These are phyloP conservation scores for Drosophila anomalata DNA, from an alignment of 2,888 invertebrate species.

Conservation along the genomic window DNA sequence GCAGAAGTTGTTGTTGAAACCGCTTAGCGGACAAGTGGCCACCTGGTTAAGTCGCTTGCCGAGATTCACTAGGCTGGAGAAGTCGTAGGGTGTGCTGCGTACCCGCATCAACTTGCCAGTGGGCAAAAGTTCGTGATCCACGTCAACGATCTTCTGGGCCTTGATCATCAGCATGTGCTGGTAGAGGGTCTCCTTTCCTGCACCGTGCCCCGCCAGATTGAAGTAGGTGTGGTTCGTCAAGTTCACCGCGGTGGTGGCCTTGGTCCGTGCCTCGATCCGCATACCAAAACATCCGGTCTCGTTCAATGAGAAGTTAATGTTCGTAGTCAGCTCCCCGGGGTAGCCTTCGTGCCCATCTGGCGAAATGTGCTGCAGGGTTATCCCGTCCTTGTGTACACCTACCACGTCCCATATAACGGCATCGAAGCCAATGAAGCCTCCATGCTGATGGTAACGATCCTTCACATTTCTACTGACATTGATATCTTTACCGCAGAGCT, in stretches of 20 bases:
- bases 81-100: conserved; percentile 89
- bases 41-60: conserved; percentile 87
- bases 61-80: conserved; percentile 88
- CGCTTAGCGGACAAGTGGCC: conserved; percentile 85
- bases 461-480: conserved; percentile 89
- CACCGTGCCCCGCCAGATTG: conserved; percentile 93
- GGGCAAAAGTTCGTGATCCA: conserved; percentile 89
- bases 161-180: conserved; percentile 90
- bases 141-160: conserved; percentile 90
- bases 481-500: conserved; percentile 88
- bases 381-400: conserved; percentile 79
- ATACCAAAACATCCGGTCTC: conserved; percentile 90
- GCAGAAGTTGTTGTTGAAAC: conserved; percentile 67
- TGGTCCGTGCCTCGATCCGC: conserved; percentile 90
- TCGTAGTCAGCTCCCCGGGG: conserved; percentile 91
- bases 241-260: conserved; percentile 92
- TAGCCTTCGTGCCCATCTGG: conserved; percentile 94
- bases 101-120: conserved; percentile 90
- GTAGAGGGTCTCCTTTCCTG: conserved; percentile 86
- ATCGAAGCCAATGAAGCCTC: conserved; percentile 93
- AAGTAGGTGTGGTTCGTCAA: conserved; percentile 95
- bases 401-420: conserved; percentile 88
- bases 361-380: conserved; percentile 91
- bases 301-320: conserved; percentile 89
- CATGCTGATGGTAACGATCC: conserved; percentile 90